Evolutionary conservation across 92 coral and sea anemone genomes (phyloP), one percentile per base, ranked within the genome.

Genomic region (Montipora capitata): DNA sequence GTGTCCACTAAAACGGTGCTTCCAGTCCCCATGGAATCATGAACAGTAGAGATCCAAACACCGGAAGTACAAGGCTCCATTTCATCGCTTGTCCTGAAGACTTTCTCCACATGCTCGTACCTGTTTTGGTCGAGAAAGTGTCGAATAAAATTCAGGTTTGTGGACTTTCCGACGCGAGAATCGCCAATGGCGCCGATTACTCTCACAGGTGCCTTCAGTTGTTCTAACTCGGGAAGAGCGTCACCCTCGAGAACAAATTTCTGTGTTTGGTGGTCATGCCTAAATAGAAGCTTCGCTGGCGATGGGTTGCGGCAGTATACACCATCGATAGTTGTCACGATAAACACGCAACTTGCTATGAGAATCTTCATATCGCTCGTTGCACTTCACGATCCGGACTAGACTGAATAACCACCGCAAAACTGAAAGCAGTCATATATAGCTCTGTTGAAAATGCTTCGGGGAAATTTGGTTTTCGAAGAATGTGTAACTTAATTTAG

Each of bases 131-230:
- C 88, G 35, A 85, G 81, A 66, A 83, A 89, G 65, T 93, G 79
- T 42, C 80, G 79, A 14, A 91, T 44, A 48, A 91, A 68, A 72
- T 94, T 94, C 84, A 94, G 74, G 68, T 90, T 88, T n/a, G 96
- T 94, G 12, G 96, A 94, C 72, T 94, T 94, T 3, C 96, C 96
- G 5, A 94, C 91, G 20, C 96, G 90, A 3, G 96, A 85, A 62
- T 94, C 96, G 2, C 96, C 96, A 79, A 94, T 80, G 0, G 93
- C 96, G 12, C 84, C 45, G 43, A 66, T 12, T 2, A 88, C 63
- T 58, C 56, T 88, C 41, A 88, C 79, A 4, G 83, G 87, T 15
- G 38, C 51, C 54, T 43, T 71, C 41, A 81, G 43, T 9, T 66
- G 8, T 18, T 65, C 20, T 8, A 10, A 1, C n/a, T 10, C 74